Evolutionary conservation across 37 sponge, comb jelly and placozoan species (phyloP).

Genomic region (Dysidea cf. avara): DNA sequence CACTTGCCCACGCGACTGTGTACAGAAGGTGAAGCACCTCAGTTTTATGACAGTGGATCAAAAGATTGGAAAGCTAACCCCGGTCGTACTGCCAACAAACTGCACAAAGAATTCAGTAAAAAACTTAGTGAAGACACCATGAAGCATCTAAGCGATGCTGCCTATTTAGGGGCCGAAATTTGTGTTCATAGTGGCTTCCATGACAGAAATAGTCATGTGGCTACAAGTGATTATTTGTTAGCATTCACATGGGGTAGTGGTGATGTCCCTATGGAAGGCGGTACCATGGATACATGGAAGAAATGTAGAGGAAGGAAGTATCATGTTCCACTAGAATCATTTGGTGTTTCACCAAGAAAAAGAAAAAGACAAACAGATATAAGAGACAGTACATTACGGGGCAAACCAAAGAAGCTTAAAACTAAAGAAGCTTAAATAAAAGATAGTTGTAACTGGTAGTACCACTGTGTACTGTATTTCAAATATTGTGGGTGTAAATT

Average conservation of each 20-base stretch:
- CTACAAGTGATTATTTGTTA: constrained; percentile 26
- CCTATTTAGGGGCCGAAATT: not conserved
- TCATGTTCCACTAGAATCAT: constrained; percentile 26
- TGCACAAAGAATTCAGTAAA: constrained; percentile 9
- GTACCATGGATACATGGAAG: constrained; percentile 38
- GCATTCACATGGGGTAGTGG: constrained; percentile 47
- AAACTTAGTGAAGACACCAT: constrained; percentile 22
- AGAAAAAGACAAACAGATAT: no score
- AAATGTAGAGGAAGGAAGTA: constrained; percentile 29
- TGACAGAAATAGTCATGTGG: constrained; percentile 25
- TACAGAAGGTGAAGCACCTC: not conserved
- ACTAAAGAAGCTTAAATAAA: no score
- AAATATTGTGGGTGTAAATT: no score
- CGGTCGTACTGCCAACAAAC: constrained; percentile 18
- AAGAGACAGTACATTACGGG: no score
- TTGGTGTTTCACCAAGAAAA: no score
- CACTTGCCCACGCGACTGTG: constrained; percentile 29
- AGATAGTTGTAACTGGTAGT: no score
- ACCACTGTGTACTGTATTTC: no score
- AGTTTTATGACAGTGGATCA: not conserved
- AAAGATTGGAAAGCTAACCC: not conserved
- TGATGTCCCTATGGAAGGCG: constrained; percentile 27
- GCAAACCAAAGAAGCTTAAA: no score
- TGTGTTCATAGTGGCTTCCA: constrained; percentile 26
- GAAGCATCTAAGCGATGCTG: constrained; percentile 19